These are phyloP conservation scores for Cremastinae sp. DNA, from an alignment of 2,888 invertebrate genomes.

Conservation along the genomic window DNA sequence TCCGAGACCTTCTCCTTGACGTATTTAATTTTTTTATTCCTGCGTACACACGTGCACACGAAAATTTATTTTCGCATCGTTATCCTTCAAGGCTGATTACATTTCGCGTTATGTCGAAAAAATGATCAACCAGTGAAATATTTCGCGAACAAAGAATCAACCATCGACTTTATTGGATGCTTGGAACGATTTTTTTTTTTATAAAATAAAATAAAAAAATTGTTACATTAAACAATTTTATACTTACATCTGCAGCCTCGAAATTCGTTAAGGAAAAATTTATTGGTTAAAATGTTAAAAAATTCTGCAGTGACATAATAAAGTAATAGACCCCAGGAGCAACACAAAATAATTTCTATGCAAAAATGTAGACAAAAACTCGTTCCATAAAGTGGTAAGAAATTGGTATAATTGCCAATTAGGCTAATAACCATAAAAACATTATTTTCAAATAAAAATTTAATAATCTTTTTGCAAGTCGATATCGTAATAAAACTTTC, in stretches of 20 bases:
- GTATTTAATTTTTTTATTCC: neutral
- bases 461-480: no score
- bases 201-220: slow-evolving; percentile 4
- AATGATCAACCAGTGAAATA: neutral
- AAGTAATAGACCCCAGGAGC: no score
- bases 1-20: slow-evolving; percentile 35
- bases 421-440: no score
- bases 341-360: no score
- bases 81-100: slow-evolving; percentile 21
- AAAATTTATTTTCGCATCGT: slow-evolving; percentile 39
- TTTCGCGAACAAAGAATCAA: slow-evolving; percentile 7
- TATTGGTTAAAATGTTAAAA: no score
- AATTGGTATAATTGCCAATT: no score
- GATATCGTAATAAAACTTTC: no score
- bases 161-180: slow-evolving; percentile 1
- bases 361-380: no score
- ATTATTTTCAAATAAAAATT: no score
- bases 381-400: no score
- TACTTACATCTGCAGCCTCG: slow-evolving; percentile 12
- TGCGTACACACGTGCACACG: slow-evolving; percentile 2
- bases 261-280: slow-evolving; percentile 15
- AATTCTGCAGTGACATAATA: no score
- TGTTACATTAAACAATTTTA: slow-evolving; percentile 14
- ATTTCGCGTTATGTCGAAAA: slow-evolving; percentile 1
- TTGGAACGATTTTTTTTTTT: neutral